Evolutionary conservation across 2,113 vertebrate species (phyloP), one percentile per base, ranked within the genome.

Genomic region (Atractosteus spatula): DNA sequence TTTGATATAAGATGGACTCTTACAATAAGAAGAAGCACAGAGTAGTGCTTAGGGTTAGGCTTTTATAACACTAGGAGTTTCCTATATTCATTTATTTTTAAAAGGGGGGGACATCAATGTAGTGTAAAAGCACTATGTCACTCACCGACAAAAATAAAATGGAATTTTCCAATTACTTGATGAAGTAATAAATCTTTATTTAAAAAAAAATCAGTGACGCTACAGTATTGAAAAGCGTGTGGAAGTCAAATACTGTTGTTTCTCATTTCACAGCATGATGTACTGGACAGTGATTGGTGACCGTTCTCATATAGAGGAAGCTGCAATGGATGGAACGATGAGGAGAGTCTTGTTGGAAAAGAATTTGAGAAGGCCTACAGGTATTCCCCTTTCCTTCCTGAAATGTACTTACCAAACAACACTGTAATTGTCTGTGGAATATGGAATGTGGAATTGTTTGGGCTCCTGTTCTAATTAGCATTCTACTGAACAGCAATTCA

Each of bases 271-370:
- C 80, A 99, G 97, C 76, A 98, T 98, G 96, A 99, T 99, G 97
- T 99, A 99, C 78, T 99, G 97, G 97, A 98, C 96, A 14, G 96
- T 98, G 29, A 90, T 98, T 72, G 96, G 96, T 3, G 96, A 99
- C 76, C 95, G 93, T 71, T 97, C 97, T 51, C 96, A 97, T 68
- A 98, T 98, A 72, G 97, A 99, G 75, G 97, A 98, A 66, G 94
- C 97, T 0, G 95, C 96, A 41, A 98, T 99, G 97, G 97, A 99
- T 47, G 97, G 97, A 3, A 95, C 96, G 61, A 81, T 97, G 74
- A 93, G 97, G 65, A 92, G 97, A 80, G 93, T 98, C 54, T 86
- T 99, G 71, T 79, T 99, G 72, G 95, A 97, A 64, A 99, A 98
- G 86, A 97, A 96, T 66, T 89, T 98, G 43, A 90, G 96, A 41